A percentile compares a stretch with the other conserved stretches of the same genome.
Evolutionary conservation across 2,888 invertebrate genomes (phyloP).

Genomic region (Parnassius orleans): DNA sequence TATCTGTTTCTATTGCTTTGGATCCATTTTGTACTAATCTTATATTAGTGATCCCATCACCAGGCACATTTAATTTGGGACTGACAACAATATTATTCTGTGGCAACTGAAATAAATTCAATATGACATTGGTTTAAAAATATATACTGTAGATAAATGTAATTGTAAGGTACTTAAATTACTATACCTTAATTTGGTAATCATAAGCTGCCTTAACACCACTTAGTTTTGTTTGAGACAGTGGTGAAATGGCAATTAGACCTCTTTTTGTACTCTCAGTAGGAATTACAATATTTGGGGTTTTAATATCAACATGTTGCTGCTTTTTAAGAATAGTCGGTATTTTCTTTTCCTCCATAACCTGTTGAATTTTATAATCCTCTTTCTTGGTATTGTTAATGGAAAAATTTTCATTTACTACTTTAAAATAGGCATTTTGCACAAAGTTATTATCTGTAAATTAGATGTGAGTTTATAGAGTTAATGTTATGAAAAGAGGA

Average conservation of each 20-base stretch:
- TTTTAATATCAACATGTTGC: slow-evolving; percentile 36
- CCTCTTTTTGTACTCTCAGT: slow-evolving; percentile 53
- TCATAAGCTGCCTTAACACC: slow-evolving; percentile 6
- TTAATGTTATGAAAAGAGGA: background rate
- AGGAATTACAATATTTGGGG: slow-evolving; percentile 45
- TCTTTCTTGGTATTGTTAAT: slow-evolving; percentile 38
- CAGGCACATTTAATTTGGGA: slow-evolving; percentile 37
- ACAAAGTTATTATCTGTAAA: slow-evolving; percentile 51
- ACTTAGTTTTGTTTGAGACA: slow-evolving; percentile 36
- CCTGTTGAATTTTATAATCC: slow-evolving; percentile 49
- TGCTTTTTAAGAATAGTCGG: slow-evolving; percentile 56
- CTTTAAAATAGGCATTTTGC: slow-evolving; percentile 62
- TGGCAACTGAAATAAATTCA: slow-evolving; percentile 47
- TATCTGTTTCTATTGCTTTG: slow-evolving; percentile 34
- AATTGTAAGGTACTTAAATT: slow-evolving; percentile 8
- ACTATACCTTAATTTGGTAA: slow-evolving; percentile 50
- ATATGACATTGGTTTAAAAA: no score
- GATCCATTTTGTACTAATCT: slow-evolving; percentile 45
- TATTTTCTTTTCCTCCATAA: slow-evolving; percentile 54
- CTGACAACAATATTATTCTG: slow-evolving; percentile 49
- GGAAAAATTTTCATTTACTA: slow-evolving; percentile 62
- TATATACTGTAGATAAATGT: no score
- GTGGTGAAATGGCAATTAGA: slow-evolving; percentile 57
- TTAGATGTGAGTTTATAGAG: background rate
- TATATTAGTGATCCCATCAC: slow-evolving; percentile 28